Percentiles rank a stretch among this genome's conserved stretches.
Conservation (phyloP, 2,113 vertebrate species). For the Tangachromis dhanisi region DNA sequence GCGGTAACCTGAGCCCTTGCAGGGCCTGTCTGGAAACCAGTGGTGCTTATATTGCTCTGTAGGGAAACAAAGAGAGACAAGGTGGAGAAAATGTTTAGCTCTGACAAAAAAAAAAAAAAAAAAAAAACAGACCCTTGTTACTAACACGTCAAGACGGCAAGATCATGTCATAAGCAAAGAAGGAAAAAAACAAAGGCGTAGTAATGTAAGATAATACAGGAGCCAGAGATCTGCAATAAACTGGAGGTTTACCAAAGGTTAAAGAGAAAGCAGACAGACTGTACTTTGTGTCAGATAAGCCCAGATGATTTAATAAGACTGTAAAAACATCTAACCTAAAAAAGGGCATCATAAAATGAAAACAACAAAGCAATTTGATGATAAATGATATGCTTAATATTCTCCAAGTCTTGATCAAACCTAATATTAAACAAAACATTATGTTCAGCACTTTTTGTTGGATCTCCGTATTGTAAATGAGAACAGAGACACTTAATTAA, state of each 20-base stretch:
- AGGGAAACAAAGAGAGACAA: not conserved
- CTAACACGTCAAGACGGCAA: not conserved
- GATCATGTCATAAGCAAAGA: not conserved
- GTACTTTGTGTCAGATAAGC: not conserved
- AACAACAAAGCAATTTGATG: not conserved
- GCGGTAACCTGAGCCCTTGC: slow-evolving; percentile 97
- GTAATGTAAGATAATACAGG: not conserved
- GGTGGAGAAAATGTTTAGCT: not conserved
- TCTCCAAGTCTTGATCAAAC: not conserved
- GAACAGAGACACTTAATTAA: not conserved
- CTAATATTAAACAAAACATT: not conserved
- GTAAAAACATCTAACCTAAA: not conserved
- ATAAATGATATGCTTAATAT: not conserved
- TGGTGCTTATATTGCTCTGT: slow-evolving; percentile 98
- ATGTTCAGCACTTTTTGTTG: not conserved
- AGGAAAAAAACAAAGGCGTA: not conserved
- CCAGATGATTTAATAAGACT: not conserved
- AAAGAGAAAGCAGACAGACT: not conserved
- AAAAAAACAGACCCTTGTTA: not conserved
- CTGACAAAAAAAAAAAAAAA: fast-evolving
- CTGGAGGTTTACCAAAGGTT: not conserved
- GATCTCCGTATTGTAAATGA: not conserved
- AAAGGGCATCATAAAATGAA: not conserved
- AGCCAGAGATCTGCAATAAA: not conserved
- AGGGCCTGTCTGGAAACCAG: slow-evolving; percentile 98